Evolutionary conservation across 2,113 vertebrate genomes (phyloP).

Genomic region (Saiga tatarica): DNA sequence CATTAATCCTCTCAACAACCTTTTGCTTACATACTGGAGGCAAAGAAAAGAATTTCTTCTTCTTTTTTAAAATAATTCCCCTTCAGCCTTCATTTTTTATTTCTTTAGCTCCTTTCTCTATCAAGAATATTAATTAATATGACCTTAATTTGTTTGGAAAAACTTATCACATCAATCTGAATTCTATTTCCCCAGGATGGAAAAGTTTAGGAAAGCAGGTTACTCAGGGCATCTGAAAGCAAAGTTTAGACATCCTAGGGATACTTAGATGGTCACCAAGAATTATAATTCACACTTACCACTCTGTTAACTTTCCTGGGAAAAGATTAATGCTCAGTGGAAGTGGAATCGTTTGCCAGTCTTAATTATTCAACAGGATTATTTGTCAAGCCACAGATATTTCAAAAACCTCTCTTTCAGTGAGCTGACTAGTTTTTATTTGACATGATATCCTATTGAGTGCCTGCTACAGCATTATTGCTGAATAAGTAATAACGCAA

Average conservation of each 20-base stretch:
- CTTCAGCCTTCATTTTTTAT: neutral
- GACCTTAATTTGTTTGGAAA: neutral
- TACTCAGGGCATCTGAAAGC: neutral
- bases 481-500: slow-evolving; percentile 19
- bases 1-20: neutral
- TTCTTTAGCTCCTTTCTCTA: neutral
- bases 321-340: neutral
- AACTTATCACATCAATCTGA: neutral
- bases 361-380: slow-evolving; percentile 26
- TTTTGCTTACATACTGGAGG: neutral
- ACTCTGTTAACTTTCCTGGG: neutral
- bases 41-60: neutral
- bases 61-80: neutral
- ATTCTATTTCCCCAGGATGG: neutral
- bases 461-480: neutral
- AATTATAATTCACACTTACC: neutral
- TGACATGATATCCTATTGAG: neutral
- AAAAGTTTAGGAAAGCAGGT: neutral
- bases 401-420: neutral
- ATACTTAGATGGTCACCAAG: neutral
- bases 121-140: neutral
- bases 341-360: neutral
- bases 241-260: neutral
- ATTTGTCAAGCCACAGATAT: neutral
- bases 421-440: neutral